These are phyloP conservation scores for Spea hammondii DNA, from an alignment of 2,797 vertebrate genomes.

Conservation along the genomic window DNA sequence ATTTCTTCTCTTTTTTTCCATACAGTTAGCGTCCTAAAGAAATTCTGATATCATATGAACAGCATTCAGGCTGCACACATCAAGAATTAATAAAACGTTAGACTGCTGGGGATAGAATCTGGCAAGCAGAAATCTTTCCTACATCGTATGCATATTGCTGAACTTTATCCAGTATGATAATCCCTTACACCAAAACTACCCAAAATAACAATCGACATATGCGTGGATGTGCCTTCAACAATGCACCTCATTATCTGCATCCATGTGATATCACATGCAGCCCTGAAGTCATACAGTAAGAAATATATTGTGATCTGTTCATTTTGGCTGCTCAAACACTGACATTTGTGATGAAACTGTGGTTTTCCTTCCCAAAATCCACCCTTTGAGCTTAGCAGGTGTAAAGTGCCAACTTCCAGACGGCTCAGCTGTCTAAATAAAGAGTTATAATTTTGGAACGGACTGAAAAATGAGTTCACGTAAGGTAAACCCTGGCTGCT, in stretches of 20 bases:
- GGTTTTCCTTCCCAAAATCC: constrained; percentile 51
- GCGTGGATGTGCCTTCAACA: constrained; percentile 26
- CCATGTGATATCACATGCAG: constrained; percentile 21
- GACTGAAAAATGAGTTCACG: constrained; percentile 43
- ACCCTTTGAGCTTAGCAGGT: constrained; percentile 52
- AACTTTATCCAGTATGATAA: constrained; percentile 35
- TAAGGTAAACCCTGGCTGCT: constrained; percentile 45
- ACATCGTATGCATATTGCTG: constrained; percentile 11
- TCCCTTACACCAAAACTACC: constrained; percentile 19
- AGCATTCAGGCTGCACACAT: background rate
- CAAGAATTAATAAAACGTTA: constrained; percentile 1
- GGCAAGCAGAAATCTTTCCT: constrained; percentile 27
- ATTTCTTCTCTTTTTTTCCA: background rate
- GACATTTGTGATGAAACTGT: constrained; percentile 49
- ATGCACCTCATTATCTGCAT: constrained; percentile 42
- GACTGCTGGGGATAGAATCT: constrained; percentile 10
- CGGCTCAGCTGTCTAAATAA: constrained; percentile 52
- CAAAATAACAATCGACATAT: constrained; percentile 27
- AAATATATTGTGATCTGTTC: constrained; percentile 50
- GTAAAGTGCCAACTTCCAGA: constrained; percentile 53
- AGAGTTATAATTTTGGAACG: constrained; percentile 42
- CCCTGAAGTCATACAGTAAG: constrained; percentile 23
- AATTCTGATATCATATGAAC: background rate
- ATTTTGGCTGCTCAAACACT: constrained; percentile 42
- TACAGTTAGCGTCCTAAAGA: background rate